Conservation (phyloP, 2,797 vertebrate genomes). For the Paguma larvata region DNA sequence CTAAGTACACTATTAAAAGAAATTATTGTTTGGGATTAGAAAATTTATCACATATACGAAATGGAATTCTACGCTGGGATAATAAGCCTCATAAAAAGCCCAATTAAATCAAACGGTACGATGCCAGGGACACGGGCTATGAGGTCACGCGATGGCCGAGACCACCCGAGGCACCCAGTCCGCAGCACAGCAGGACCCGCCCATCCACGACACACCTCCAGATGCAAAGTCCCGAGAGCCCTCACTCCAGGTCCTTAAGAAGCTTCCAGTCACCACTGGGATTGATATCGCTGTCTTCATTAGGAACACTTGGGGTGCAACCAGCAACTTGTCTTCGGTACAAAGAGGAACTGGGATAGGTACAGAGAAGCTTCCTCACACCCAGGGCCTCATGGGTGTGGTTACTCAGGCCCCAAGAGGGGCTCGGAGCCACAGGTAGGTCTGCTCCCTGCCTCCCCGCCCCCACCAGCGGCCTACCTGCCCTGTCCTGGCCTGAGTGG, state of each 20-base stretch:
- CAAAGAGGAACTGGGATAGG: background rate
- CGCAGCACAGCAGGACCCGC: background rate
- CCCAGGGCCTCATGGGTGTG: background rate
- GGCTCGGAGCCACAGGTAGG: background rate
- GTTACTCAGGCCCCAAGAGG: background rate
- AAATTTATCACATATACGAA: conserved; percentile 33
- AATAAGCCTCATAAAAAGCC: background rate
- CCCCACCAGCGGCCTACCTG: accelerated
- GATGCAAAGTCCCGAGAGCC: background rate
- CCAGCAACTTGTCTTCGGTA: background rate
- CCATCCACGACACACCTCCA: background rate
- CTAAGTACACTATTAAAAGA: conserved; percentile 52
- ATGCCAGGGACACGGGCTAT: background rate
- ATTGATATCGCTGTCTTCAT: background rate
- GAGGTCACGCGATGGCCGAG: background rate
- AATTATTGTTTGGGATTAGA: conserved; percentile 26
- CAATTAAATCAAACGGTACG: background rate
- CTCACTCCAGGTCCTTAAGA: background rate
- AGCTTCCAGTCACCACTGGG: background rate
- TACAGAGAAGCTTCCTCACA: background rate
- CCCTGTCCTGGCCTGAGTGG: background rate
- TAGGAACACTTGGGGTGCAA: background rate
- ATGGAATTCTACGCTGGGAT: background rate
- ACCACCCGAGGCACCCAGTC: background rate
- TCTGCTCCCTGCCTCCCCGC: background rate